Evolutionary conservation across 2,888 invertebrate genomes (phyloP).

Genomic region (Stenchaetothrips biformis): DNA sequence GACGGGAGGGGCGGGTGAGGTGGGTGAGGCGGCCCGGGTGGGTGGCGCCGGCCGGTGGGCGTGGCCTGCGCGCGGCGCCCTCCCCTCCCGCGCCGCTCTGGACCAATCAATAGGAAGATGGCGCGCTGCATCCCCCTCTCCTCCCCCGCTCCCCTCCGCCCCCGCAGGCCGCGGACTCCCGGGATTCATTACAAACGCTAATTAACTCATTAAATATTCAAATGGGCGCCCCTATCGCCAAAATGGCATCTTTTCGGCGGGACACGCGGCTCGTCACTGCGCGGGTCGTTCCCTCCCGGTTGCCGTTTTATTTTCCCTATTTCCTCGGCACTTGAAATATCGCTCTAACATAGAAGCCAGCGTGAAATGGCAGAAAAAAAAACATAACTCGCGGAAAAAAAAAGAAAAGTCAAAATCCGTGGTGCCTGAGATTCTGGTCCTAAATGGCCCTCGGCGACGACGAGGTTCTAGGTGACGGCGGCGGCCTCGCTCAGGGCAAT

Average conservation of each 20-base stretch:
- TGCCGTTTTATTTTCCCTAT: no score
- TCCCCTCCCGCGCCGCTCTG: background rate
- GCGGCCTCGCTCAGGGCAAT: background rate
- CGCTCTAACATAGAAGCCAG: no score
- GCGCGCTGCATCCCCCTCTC: slow-evolving; percentile 28
- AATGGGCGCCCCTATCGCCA: background rate
- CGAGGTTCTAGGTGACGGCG: background rate
- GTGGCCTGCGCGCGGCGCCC: background rate
- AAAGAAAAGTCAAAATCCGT: no score
- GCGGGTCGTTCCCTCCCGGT: no score
- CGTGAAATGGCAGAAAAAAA: no score
- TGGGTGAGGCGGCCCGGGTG: background rate
- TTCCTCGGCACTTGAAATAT: no score
- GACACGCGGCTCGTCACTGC: no score
- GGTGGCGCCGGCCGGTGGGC: background rate
- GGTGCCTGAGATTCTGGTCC: no score
- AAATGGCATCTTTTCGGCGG: no score
- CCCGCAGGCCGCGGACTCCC: background rate
- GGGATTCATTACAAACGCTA: slow-evolving; percentile 21
- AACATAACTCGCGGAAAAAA: no score
- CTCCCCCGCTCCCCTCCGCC: background rate
- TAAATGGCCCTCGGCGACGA: no score
- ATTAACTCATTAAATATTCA: slow-evolving; percentile 24
- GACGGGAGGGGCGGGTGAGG: background rate
- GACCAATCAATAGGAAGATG: slow-evolving; percentile 23